These are phyloP conservation scores for Macropis europaea DNA, from an alignment of 2,888 invertebrate genomes.

Conservation along the genomic window DNA sequence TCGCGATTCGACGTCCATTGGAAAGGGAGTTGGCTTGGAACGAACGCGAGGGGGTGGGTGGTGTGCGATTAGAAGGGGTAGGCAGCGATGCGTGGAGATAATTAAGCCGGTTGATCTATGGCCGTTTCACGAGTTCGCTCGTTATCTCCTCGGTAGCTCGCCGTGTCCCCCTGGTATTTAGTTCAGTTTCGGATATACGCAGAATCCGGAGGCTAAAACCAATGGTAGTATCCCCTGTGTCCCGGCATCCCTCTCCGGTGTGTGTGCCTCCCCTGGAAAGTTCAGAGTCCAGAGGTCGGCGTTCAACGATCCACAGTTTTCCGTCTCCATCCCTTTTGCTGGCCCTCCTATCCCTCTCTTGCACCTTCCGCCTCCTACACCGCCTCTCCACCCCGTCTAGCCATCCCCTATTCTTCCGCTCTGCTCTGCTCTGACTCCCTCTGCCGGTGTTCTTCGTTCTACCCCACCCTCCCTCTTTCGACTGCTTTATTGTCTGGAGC, in stretches of 20 bases:
- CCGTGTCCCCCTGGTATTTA: constrained; percentile 72
- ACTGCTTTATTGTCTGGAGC: constrained; percentile 79
- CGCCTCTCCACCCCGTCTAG: constrained; percentile 15
- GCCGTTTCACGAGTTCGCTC: constrained; percentile 80
- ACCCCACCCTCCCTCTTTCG: constrained; percentile 65
- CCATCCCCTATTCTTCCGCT: constrained; percentile 38
- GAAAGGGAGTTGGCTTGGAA: constrained; percentile 52
- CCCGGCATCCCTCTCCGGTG: constrained; percentile 18
- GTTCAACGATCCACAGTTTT: constrained; percentile 78
- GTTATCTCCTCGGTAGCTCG: constrained; percentile 78
- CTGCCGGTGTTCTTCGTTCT: constrained; percentile 21
- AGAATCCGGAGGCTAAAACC: constrained; percentile 66
- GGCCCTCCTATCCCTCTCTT: constrained; percentile 40
- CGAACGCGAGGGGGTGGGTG: constrained; percentile 63
- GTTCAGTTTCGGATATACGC: constrained; percentile 75
- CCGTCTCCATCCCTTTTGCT: constrained; percentile 73
- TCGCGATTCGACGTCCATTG: constrained; percentile 36
- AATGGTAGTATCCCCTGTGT: constrained; percentile 55
- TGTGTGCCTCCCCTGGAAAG: constrained; percentile 60
- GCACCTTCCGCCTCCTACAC: constrained; percentile 30
- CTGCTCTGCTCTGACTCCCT: constrained; percentile 33
- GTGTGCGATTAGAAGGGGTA: constrained; percentile 69
- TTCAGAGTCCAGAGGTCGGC: constrained; percentile 78
- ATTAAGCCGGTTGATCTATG: constrained; percentile 79
- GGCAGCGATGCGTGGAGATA: constrained; percentile 78